Percentiles rank a stretch among this genome's conserved stretches.
These are phyloP conservation scores for Sympetrum striolatum DNA, from an alignment of 2,888 invertebrate genomes.

Conservation along the genomic window DNA sequence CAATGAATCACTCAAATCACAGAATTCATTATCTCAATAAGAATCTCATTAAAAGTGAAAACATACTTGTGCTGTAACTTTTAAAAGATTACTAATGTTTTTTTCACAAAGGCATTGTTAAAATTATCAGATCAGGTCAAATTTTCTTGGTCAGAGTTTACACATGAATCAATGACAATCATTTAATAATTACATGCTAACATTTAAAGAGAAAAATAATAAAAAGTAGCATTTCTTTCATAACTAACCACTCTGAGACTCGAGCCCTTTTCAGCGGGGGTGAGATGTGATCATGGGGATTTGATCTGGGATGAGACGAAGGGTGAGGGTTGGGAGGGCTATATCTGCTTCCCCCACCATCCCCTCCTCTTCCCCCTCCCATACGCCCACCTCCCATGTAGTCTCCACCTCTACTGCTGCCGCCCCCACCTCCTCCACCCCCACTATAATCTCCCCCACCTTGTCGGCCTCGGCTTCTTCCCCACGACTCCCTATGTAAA, in stretches of 20 bases:
- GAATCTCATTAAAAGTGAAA: no score
- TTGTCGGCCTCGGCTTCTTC: conserved; percentile 39
- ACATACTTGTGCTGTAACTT: no score
- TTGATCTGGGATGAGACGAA: conserved; percentile 3
- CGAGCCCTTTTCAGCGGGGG: conserved; percentile 14
- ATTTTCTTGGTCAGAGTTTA: no score
- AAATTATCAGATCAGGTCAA: no score
- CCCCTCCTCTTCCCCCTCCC: conserved; percentile 53
- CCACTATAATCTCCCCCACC: conserved; percentile 70
- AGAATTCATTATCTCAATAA: no score
- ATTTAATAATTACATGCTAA: no score
- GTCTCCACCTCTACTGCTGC: conserved; percentile 77
- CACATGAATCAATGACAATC: no score
- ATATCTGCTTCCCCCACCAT: conserved; percentile 67
- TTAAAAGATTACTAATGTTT: no score
- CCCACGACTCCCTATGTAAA: conserved; percentile 26
- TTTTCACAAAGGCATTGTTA: no score
- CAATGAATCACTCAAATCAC: no score
- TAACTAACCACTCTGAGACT: conserved; percentile 29
- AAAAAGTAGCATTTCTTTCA: no score
- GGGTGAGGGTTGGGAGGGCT: conserved; percentile 63
- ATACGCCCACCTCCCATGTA: conserved; percentile 8
- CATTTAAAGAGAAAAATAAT: no score
- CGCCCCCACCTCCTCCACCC: conserved; percentile 72
- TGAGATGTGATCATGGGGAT: conserved; percentile 23